phyloP scores from a whole-genome alignment of 2,797 vertebrate species.

The Forpus xanthops region DNA sequence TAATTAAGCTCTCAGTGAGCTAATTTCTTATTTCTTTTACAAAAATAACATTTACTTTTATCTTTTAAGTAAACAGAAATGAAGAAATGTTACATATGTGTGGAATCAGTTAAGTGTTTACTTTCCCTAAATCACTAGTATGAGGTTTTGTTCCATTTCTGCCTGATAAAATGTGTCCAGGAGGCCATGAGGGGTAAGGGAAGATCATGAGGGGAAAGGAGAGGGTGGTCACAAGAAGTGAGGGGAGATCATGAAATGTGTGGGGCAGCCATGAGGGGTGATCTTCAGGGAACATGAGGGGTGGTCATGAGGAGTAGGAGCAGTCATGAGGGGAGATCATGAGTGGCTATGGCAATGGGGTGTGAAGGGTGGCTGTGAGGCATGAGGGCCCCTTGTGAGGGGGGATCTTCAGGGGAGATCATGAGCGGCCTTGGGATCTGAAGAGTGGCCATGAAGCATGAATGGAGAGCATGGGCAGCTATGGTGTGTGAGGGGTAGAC shows the following conservation, averaged over 20 bases:
- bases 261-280: neutral
- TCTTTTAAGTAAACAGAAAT: conserved; percentile 43
- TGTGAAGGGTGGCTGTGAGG: neutral
- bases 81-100: neutral
- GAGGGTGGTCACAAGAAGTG: neutral
- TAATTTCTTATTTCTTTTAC: conserved; percentile 71
- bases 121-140: neutral
- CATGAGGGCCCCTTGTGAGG: neutral
- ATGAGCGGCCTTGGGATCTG: no score
- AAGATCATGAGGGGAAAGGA: neutral
- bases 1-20: conserved; percentile 73
- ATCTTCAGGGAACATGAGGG: no score
- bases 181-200: neutral
- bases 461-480: no score
- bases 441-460: no score
- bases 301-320: neutral
- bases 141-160: neutral
- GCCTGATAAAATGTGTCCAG: neutral
- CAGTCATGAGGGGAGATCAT: neutral
- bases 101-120: neutral
- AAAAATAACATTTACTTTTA: conserved; percentile 32
- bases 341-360: neutral
- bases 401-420: no score
- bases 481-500: neutral
- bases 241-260: neutral